Conservation (phyloP, 2,888 invertebrate genomes). For the Lycia hirtaria region DNA sequence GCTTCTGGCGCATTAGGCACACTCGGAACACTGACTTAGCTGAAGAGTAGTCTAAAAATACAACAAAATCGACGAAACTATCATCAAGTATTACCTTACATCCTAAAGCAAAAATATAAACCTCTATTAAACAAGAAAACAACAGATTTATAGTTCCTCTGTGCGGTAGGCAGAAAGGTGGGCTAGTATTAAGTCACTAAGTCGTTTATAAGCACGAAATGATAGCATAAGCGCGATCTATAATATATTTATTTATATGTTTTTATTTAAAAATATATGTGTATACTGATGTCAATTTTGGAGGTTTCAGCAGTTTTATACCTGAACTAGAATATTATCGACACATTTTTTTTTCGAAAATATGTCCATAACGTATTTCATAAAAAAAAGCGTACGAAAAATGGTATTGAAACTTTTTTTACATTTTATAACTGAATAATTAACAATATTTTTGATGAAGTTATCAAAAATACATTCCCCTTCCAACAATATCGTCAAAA, state of each 20-base stretch:
- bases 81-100: background rate
- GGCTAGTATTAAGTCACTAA: constrained; percentile 45
- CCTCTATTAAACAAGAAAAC: constrained; percentile 54
- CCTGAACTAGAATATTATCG: too few relatives aligned
- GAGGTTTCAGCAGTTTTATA: too few relatives aligned
- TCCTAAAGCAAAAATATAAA: constrained; percentile 44
- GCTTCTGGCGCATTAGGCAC: too few relatives aligned
- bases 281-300: background rate
- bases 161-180: constrained; percentile 70
- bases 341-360: too few relatives aligned
- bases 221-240: constrained; percentile 7
- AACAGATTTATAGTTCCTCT: constrained; percentile 61
- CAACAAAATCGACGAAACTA: background rate
- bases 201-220: constrained; percentile 11
- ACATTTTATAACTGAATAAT: too few relatives aligned
- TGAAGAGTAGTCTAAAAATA: background rate
- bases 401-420: too few relatives aligned
- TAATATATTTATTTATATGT: background rate
- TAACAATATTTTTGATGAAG: too few relatives aligned
- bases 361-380: too few relatives aligned
- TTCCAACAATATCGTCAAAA: too few relatives aligned
- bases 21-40: too few relatives aligned
- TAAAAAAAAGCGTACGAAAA: too few relatives aligned
- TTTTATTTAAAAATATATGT: background rate
- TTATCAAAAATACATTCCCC: too few relatives aligned